Evolutionary conservation across 1,140 invertebrate species (phyloP), one percentile per base, ranked within the genome.

Genomic region (Hermetia illucens): DNA sequence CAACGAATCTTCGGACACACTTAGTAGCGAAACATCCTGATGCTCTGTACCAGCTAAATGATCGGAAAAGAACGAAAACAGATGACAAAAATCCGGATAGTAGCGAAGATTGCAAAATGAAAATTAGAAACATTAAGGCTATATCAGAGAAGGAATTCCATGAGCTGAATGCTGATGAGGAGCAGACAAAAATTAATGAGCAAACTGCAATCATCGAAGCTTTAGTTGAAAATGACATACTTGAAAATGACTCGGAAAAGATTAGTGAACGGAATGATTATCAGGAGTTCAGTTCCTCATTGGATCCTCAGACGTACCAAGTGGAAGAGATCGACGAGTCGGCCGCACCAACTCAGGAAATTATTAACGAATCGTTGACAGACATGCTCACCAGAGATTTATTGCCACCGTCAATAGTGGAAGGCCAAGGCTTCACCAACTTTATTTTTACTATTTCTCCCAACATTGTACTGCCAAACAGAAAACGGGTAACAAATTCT

Each of bases 1-100:
- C 70, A 0, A 71, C 66, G 35, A 72, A 72, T 51, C 49, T 69
- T 13, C 45, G 67, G 22, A 71, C 71, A 61, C 70, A 73, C 43
- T 50, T 73, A n/a, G 66, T 70, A 51, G 69, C 70, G 32, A 70
- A 70, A 43, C 70, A 73, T 50, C 47, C 59, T 1, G 59, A 62
- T 25, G 63, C 67, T 36, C 43, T 72, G 27, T 40, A 34, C 21
- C n/a, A 38, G 20, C 20, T 38, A 15, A 30, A 29, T 22, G 22
- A 37, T 27, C 15, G 12, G 3, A n/a, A n/a, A n/a, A n/a, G n/a
- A n/a, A n/a, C n/a, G n/a, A n/a, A n/a, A n/a, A n/a, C n/a, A n/a
- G n/a, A n/a, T n/a, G n/a, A n/a, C n/a, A n/a, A n/a, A n/a, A n/a
- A n/a, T n/a, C n/a, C n/a, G n/a, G n/a, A n/a, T n/a, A n/a, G n/a